Evolutionary conservation across 2,888 invertebrate species (phyloP), one percentile per base, ranked within the genome.

Genomic region (Apodemia zela): DNA sequence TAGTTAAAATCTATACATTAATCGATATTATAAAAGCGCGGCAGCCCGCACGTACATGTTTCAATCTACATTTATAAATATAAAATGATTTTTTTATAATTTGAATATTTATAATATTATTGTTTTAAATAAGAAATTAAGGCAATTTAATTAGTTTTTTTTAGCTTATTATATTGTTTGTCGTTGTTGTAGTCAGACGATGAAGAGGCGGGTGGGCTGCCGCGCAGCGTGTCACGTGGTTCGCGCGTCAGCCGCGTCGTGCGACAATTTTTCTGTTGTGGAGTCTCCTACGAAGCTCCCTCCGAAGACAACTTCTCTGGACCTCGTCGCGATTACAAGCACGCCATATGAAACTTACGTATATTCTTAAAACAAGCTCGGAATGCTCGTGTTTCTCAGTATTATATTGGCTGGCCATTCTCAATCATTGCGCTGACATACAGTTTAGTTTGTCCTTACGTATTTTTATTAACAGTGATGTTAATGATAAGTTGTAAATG

Each of bases 171-270:
- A n/a, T n/a, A 47, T 17, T 17, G 17, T 47, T 47, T 47, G 7
- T 47, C 47, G 17, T 81, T 78, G 72, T 86, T 86, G 74, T 87
- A 89, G 89, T 84, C 82, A 33, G 84, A 87, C 73, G 85, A 84
- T 59, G 85, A 86, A 70, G 89, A 86, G 73, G 88, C 87, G 72
- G 79, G 89, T 80, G 89, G 88, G 85, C 82, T 87, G 87, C 85
- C 89, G 79, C 88, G 87, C 80, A 83, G 79, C 72, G 86, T 81
- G 67, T 87, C 85, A 75, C 69, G 72, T 42, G 72, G 75, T 61
- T 85, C 87, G 35, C 87, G 87, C 64, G 79, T 87, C 59, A 79
- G 82, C 47, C 87, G 85, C 75, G 85, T 73, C 61, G 75, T 88
- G 68, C 85, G 88, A 13, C 82, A 85, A 69, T 75, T 89, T 72